Evolutionary conservation across 2,888 invertebrate genomes (phyloP).

Genomic region (Trichogramma dendrolimi): DNA sequence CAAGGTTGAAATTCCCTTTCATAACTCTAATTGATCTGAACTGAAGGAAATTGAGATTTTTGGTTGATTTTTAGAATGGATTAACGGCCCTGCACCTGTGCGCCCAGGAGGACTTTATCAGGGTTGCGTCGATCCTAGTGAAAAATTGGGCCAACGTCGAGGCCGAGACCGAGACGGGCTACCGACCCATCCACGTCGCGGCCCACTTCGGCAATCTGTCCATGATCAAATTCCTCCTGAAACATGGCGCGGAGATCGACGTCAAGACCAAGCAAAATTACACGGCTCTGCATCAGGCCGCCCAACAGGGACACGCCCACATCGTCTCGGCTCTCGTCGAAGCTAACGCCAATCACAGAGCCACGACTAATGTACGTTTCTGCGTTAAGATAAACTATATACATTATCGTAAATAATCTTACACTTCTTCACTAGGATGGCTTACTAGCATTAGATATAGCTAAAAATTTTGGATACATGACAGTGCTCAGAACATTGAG

Average conservation of each 20-base stretch:
- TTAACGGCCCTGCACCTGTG: conserved; percentile 92
- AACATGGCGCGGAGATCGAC: conserved; percentile 83
- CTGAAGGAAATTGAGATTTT: neutral
- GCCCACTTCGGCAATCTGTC: conserved; percentile 94
- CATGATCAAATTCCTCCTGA: conserved; percentile 84
- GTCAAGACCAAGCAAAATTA: conserved; percentile 67
- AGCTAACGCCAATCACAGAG: conserved; percentile 91
- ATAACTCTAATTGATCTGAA: neutral
- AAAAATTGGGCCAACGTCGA: conserved; percentile 73
- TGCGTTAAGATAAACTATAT: neutral
- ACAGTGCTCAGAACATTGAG: conserved; percentile 96
- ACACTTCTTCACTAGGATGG: conserved; percentile 67
- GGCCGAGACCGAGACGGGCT: conserved; percentile 77
- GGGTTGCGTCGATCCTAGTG: conserved; percentile 77
- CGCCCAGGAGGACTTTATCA: conserved; percentile 88
- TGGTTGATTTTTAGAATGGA: conserved; percentile 63
- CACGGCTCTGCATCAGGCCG: conserved; percentile 96
- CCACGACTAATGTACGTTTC: conserved; percentile 80
- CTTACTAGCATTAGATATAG: conserved; percentile 93
- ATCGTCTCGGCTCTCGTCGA: conserved; percentile 89
- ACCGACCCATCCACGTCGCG: conserved; percentile 94
- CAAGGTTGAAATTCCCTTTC: conserved; percentile 51
- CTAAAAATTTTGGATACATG: conserved; percentile 94
- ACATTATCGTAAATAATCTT: neutral
- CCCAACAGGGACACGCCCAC: conserved; percentile 95